A percentile compares a stretch with the other conserved stretches of the same genome.
Evolutionary conservation across 2,113 vertebrate species (phyloP).

Genomic region (Columba livia): DNA sequence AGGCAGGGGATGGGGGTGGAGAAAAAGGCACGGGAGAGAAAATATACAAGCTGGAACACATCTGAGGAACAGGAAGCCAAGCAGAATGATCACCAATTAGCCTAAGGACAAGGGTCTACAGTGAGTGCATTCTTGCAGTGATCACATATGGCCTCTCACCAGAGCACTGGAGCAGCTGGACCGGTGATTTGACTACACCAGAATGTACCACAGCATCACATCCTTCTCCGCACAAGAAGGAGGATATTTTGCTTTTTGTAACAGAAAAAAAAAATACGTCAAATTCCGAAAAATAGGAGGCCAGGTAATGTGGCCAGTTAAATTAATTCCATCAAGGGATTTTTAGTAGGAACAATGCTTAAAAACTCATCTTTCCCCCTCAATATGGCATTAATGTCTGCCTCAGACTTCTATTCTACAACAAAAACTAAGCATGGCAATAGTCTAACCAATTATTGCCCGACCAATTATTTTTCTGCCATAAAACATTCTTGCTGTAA

Average conservation of each 20-base stretch:
- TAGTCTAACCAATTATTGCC: background rate
- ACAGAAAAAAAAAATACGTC: background rate
- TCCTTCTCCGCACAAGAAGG: background rate
- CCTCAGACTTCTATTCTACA: background rate
- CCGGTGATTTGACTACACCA: background rate
- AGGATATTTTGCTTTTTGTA: background rate
- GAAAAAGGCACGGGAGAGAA: background rate
- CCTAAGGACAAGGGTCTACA: background rate
- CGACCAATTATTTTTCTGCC: background rate
- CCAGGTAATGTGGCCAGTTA: background rate
- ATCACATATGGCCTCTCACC: conserved; percentile 38
- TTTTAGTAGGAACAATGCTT: background rate
- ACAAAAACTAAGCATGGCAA: background rate
- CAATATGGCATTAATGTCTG: background rate
- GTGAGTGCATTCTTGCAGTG: background rate
- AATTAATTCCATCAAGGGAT: background rate
- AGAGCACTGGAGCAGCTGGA: conserved; percentile 1
- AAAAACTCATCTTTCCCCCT: background rate
- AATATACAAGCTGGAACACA: background rate
- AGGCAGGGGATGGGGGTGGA: background rate
- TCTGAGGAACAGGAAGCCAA: background rate
- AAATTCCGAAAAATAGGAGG: background rate
- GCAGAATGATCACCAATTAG: conserved; percentile 27
- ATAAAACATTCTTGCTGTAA: background rate
- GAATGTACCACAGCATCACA: background rate